Percentiles rank a stretch among this genome's conserved stretches.
Conservation (phyloP, 2,113 vertebrate genomes). For the Macrotus californicus region DNA sequence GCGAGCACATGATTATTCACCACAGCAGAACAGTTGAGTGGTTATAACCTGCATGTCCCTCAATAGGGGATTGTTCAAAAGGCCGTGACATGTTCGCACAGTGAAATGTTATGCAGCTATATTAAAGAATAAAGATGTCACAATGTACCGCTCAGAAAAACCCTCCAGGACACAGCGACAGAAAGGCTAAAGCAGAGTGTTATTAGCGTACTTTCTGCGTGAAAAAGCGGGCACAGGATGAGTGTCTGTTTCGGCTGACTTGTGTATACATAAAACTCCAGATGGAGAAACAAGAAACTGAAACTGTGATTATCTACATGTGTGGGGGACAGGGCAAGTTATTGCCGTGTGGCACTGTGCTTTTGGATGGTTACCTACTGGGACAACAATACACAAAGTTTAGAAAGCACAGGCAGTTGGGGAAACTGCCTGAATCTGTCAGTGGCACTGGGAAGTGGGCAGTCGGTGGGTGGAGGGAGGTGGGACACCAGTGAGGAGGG, state of each 20-base stretch:
- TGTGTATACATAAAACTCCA: not conserved
- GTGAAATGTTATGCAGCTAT: not conserved
- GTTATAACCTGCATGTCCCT: no score
- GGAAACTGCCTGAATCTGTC: not conserved
- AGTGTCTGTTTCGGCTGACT: not conserved
- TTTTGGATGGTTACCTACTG: not conserved
- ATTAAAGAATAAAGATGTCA: not conserved
- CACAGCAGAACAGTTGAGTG: not conserved
- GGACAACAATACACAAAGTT: not conserved
- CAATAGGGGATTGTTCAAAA: no score
- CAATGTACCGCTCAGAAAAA: not conserved
- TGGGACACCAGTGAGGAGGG: not conserved
- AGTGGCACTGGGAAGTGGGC: not conserved
- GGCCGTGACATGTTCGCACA: rapidly evolving
- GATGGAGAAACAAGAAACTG: not conserved
- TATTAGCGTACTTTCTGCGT: not conserved
- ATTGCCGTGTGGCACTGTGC: rapidly evolving
- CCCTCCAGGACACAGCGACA: not conserved
- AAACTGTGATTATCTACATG: rapidly evolving
- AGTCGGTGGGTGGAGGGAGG: no score
- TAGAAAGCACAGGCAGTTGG: not conserved
- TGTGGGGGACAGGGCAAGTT: not conserved
- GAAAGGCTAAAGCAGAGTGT: no score
- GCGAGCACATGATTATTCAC: rapidly evolving
- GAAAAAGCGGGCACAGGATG: not conserved